phyloP scores from a whole-genome alignment of 1,140 invertebrate species.

The Orussus abietinus region DNA sequence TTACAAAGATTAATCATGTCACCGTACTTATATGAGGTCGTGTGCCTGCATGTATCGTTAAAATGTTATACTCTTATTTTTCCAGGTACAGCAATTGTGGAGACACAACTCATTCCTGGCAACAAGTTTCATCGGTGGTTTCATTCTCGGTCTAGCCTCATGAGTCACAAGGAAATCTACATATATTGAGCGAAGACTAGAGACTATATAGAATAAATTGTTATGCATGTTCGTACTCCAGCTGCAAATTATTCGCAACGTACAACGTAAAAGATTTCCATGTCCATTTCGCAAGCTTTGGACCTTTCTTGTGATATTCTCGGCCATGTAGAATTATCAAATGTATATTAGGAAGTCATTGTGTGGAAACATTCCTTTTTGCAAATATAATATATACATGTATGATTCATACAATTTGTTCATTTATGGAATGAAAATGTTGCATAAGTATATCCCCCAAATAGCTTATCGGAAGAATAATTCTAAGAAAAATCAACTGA shows the following conservation, averaged over 20 bases:
- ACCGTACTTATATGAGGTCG: no score
- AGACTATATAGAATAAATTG: slow-evolving; percentile 17
- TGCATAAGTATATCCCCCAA: no score
- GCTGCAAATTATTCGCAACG: slow-evolving; percentile 11
- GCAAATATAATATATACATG: no score
- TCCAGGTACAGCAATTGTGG: slow-evolving; percentile 70
- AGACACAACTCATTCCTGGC: slow-evolving; percentile 73
- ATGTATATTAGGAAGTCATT: no score
- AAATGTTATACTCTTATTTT: slow-evolving; percentile 51
- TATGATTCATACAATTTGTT: no score
- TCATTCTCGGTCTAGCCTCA: slow-evolving; percentile 75
- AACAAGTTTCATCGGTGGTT: slow-evolving; percentile 80
- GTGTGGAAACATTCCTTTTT: no score
- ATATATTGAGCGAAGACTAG: no score
- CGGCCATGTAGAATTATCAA: slow-evolving; percentile 5
- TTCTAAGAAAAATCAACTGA: no score
- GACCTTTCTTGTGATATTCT: background rate
- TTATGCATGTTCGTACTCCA: slow-evolving; percentile 7
- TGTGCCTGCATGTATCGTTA: slow-evolving; percentile 10
- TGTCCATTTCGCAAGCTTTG: background rate
- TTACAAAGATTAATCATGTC: slow-evolving; percentile 13
- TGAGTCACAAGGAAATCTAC: no score
- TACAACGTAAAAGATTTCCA: background rate
- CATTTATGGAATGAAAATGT: no score
- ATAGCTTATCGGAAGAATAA: no score